Base-by-base conservation (phyloP, 2,888 invertebrate species). In the Drosophila testacea region DNA sequence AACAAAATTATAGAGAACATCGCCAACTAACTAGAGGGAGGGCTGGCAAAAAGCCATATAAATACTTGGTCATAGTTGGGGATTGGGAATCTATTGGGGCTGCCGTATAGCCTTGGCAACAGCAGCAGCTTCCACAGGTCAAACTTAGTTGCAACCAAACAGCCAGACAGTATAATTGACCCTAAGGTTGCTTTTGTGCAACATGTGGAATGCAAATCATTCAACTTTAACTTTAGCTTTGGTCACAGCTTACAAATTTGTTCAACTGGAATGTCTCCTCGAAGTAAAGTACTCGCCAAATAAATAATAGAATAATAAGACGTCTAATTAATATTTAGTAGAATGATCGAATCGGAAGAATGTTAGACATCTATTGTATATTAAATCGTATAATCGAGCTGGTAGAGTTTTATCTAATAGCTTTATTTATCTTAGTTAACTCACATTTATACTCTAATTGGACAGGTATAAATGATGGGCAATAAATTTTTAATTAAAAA, bases 61-160 rank as follows among this genome's bases (percentile, higher is more conserved):
- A 81, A 87, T 55, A 46, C 44, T 38, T 42, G 57, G 71, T 74
- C 69, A 84, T 69, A 84, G 85, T 64, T 66, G 50, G 55, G 46
- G 16, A 36, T 48, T 51, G 66, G 44, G 50, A 52, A 34, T 70
- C 39, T 54, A 30, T 47, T 64, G 39, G 55, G 13, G 39, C 72
- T 65, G 63, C 62, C 32, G 66, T 54, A 56, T 65, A 89, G 88
- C 89, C 89, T 82, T 82, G 82, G 64, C 69, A 13, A 16, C 39
- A 41, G 27, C 51, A 27, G 34, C 60, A 51, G 32, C 56, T 56
- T 54, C 56, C 61, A 61, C 41, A 52, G 74, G 59, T 47, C 59
- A 59, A 48, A 59, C 38, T 9, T 6, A 16, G 46, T 13, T 38
- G 16, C 48, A 38, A 36, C 11, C 16, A n/a, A n/a, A 2, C 46